Base-by-base conservation (phyloP, 2,888 invertebrate species). In the Rosalia funebris region DNA sequence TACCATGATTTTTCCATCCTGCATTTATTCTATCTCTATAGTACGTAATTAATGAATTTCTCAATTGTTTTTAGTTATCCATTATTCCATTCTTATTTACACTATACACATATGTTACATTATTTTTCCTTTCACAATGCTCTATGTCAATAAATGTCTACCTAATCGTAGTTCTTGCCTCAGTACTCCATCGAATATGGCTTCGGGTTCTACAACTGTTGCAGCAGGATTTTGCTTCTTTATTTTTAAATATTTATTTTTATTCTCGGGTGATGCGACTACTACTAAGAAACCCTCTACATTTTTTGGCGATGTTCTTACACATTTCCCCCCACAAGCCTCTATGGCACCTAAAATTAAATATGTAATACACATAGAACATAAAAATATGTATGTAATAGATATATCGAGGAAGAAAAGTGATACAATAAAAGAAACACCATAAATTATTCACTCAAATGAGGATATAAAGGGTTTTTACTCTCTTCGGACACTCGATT, bases 131-230 rank as follows among this genome's bases (percentile, higher is more conserved):
- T 7, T 9, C 10, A n/a, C 10, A 16, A 46, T 46, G 46, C 9
- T 34, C 52, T 50, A 64, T 16, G 39, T 36, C 32, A 65, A 36
- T 15, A 65, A 57, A 71, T 77, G 73, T 32, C 60, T 65, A 7
- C 70, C 57, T 58, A 77, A 74, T 44, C 72, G 57, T 47, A 77
- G 62, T 65, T 81, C 77, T 59, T 82, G 81, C 39, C 79, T 62
- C 44, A 82, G 71, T 11, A 79, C 77, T 2, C 78, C 79, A 69
- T 81, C 80, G 61, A 81, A 79, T 60, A 82, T 76, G 2, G 79
- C 80, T 65, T 82, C 82, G 2, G 80, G 68, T 52, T 75, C 71
- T 9, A 81, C 71, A 31, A 80, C 71, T 47, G 60, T 73, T n/a
- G 76, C 58, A 12, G 68, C 57, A 2, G 75, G 66, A 59, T 75